Conservation (phyloP, 2,888 invertebrate genomes). For the Zaprionus bogoriensis region DNA sequence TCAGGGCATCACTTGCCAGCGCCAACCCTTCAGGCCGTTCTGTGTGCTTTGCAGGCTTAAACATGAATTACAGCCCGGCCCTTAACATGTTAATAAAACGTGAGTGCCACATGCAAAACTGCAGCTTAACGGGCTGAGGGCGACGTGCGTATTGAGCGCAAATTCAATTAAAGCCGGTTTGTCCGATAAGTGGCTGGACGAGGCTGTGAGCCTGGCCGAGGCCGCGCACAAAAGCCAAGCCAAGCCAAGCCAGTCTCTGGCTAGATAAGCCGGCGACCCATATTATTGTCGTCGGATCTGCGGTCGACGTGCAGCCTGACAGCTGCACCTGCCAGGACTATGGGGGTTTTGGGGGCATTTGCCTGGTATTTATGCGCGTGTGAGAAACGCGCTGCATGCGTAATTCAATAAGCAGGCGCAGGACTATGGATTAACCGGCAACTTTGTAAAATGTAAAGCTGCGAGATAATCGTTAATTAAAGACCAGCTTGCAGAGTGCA, state of each 20-base stretch:
- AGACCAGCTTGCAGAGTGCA: constrained; percentile 40
- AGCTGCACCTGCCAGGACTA: constrained; percentile 38
- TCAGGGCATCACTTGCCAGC: constrained; percentile 52
- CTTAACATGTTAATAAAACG: constrained; percentile 74
- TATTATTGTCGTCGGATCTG: constrained; percentile 54
- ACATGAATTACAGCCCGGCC: constrained; percentile 67
- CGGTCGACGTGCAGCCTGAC: constrained; percentile 13
- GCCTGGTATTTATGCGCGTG: constrained; percentile 52
- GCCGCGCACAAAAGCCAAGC: constrained; percentile 23
- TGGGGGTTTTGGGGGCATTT: constrained; percentile 35
- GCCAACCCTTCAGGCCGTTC: constrained; percentile 42
- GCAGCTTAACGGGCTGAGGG: no score
- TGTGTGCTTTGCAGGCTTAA: constrained; percentile 33
- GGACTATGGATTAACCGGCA: constrained; percentile 16
- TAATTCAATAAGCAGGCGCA: constrained; percentile 65
- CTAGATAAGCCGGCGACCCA: constrained; percentile 16
- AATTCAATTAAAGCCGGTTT: constrained; percentile 65
- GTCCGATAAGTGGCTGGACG: constrained; percentile 38
- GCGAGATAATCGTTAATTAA: constrained; percentile 78
- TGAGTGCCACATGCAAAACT: constrained; percentile 49
- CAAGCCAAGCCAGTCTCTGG: constrained; percentile 21
- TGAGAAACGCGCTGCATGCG: constrained; percentile 71
- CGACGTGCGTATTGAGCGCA: constrained; percentile 26
- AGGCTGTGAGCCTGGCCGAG: constrained; percentile 30
- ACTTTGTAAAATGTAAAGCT: constrained; percentile 64